These are phyloP conservation scores for Lucinisca nassula DNA, from an alignment of 2,888 invertebrate species.

Conservation along the genomic window DNA sequence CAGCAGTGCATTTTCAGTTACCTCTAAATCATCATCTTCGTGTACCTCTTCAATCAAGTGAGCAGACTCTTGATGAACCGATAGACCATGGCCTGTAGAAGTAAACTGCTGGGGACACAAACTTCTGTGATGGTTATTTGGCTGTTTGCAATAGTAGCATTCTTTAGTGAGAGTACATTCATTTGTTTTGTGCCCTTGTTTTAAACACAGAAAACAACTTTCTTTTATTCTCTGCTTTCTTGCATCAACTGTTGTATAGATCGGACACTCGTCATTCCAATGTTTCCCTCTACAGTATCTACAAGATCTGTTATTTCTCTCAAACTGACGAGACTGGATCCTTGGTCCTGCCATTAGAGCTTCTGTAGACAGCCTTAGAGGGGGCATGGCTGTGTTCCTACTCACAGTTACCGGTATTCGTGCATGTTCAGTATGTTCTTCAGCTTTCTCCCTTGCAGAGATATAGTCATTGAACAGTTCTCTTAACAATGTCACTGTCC, in stretches of 20 bases:
- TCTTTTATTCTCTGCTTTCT: conserved; percentile 33
- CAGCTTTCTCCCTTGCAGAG: conserved; percentile 12
- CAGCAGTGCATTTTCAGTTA: conserved; percentile 30
- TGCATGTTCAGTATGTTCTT: not conserved
- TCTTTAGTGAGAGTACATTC: conserved; percentile 21
- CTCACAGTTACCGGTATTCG: not conserved
- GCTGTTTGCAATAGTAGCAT: conserved; percentile 36
- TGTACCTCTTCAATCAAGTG: conserved; percentile 1
- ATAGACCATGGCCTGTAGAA: not conserved
- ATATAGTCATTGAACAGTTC: conserved; percentile 19
- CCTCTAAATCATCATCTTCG: not conserved
- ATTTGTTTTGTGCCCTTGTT: conserved; percentile 2
- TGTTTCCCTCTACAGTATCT: not conserved
- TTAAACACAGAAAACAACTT: conserved; percentile 27
- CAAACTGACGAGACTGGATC: no score
- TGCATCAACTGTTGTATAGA: conserved; percentile 24
- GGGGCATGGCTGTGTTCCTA: not conserved
- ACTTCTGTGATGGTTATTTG: conserved; percentile 39
- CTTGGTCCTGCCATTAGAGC: not conserved
- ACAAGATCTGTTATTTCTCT: not conserved
- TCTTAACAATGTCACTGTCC: conserved; percentile 14
- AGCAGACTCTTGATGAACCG: not conserved
- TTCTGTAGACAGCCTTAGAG: not conserved
- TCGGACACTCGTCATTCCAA: conserved; percentile 45
- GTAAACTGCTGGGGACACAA: conserved; percentile 29